Evolutionary conservation across 2,888 invertebrate species (phyloP).

Genomic region (Oscheius sp.): DNA sequence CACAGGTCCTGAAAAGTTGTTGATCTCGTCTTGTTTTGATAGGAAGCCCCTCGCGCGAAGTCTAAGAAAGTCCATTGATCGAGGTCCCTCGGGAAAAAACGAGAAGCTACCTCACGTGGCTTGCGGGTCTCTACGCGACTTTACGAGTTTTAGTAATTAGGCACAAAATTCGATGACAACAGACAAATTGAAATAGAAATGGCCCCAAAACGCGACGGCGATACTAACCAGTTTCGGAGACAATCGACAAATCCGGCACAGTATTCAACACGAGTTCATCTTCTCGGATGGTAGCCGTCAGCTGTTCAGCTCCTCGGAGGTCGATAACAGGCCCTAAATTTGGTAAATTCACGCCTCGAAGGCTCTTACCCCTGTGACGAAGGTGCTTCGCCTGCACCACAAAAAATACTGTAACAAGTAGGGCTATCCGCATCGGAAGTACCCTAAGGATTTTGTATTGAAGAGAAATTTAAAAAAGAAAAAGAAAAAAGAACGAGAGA

Average conservation of each 20-base stretch:
- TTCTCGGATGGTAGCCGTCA: constrained; percentile 66
- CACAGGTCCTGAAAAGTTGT: constrained; percentile 63
- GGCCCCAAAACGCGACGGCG: not conserved
- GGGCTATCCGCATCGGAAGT: constrained; percentile 35
- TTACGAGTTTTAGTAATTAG: not conserved
- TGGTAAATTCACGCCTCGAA: not conserved
- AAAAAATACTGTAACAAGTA: constrained; percentile 29
- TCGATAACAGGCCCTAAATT: constrained; percentile 67
- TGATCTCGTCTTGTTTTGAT: not conserved
- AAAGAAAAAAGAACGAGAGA: not conserved
- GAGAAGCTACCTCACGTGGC: too few species aligned
- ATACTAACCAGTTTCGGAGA: constrained; percentile 66
- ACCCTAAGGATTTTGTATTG: not conserved
- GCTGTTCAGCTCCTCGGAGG: constrained; percentile 67
- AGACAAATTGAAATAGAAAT: not conserved
- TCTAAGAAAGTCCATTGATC: too few species aligned
- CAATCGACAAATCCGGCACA: constrained; percentile 66
- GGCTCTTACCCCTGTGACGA: constrained; percentile 31
- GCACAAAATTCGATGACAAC: not conserved
- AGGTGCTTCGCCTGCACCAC: constrained; percentile 41
- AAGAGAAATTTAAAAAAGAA: constrained; percentile 15
- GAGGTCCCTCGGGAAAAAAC: too few species aligned
- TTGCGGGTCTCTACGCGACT: not conserved
- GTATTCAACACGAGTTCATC: constrained; percentile 68
- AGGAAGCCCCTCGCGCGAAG: too few species aligned